Conservation (phyloP, 2,888 invertebrate species). For the Iphiclides podalirius region DNA sequence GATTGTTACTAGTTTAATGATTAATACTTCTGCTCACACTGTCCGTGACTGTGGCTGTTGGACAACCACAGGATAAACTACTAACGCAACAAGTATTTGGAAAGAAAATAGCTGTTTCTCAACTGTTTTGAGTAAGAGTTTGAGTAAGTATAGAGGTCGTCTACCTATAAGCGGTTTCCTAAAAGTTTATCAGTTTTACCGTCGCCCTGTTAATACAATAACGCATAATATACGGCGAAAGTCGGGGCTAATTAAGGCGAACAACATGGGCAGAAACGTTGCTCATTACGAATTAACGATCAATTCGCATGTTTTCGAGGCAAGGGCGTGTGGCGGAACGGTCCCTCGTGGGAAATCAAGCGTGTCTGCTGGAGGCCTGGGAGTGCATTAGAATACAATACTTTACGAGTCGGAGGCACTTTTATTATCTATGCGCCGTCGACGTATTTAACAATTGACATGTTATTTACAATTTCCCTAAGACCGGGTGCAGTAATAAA, state of each 20-base stretch:
- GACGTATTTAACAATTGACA: slow-evolving; percentile 13
- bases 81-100: too few relatives aligned
- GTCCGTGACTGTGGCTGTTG: too few relatives aligned
- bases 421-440: slow-evolving; percentile 15
- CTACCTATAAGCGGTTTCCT: too few relatives aligned
- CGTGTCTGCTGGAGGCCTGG: slow-evolving; percentile 22
- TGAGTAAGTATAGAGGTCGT: too few relatives aligned
- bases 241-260: slow-evolving; percentile 19
- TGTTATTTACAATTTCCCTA: slow-evolving; percentile 12
- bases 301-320: slow-evolving; percentile 54
- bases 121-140: too few relatives aligned
- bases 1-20: too few relatives aligned
- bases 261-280: slow-evolving; percentile 25
- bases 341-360: slow-evolving; percentile 57
- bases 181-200: too few relatives aligned
- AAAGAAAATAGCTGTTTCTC: too few relatives aligned
- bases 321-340: slow-evolving; percentile 35
- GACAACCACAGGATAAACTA: too few relatives aligned
- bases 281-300: slow-evolving; percentile 61
- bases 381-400: slow-evolving; percentile 32
- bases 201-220: too few relatives aligned
- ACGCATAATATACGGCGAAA: too few relatives aligned
- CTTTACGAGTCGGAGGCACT: slow-evolving; percentile 22
- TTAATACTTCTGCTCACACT: too few relatives aligned
- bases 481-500: slow-evolving; percentile 6